Conservation (phyloP, 2,888 invertebrate genomes). For the Lordiphosa andalusiaca region DNA sequence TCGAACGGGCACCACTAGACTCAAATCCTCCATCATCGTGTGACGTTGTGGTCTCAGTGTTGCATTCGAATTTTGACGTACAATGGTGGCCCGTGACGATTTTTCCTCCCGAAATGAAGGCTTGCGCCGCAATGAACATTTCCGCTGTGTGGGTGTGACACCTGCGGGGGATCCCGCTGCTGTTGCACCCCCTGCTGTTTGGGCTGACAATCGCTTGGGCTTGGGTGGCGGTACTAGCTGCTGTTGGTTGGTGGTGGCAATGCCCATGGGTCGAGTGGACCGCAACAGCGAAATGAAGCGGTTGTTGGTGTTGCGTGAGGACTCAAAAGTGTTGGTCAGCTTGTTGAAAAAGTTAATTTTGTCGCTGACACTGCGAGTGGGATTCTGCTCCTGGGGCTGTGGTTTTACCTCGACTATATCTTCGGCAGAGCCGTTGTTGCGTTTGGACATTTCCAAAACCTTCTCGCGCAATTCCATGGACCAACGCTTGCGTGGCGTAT, state of each 20-base stretch:
- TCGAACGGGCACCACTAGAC: conserved; percentile 74
- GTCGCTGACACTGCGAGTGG: conserved; percentile 51
- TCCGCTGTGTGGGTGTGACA: conserved; percentile 57
- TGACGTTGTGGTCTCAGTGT: conserved; percentile 69
- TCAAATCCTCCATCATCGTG: conserved; percentile 76
- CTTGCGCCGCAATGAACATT: conserved; percentile 66
- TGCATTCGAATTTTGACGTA: conserved; percentile 57
- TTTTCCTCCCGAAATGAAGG: conserved; percentile 65
- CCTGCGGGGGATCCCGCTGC: conserved; percentile 25
- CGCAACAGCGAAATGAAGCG: conserved; percentile 61
- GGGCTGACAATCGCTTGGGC: conserved; percentile 48
- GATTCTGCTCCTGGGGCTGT: not conserved
- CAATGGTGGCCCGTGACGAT: conserved; percentile 61
- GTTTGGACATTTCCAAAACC: conserved; percentile 64
- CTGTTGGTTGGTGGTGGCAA: conserved; percentile 34
- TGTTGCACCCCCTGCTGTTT: conserved; percentile 10
- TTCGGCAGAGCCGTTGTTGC: conserved; percentile 44
- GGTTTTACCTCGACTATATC: conserved; percentile 7
- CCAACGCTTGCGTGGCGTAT: conserved; percentile 60
- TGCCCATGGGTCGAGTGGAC: conserved; percentile 34
- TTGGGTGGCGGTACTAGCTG: conserved; percentile 56
- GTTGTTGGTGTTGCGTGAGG: conserved; percentile 36
- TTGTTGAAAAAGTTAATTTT: conserved; percentile 68
- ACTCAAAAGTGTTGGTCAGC: conserved; percentile 60
- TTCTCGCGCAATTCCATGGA: conserved; percentile 64